Conservation (phyloP, 2,113 vertebrate genomes). For the Mus pahari region DNA sequence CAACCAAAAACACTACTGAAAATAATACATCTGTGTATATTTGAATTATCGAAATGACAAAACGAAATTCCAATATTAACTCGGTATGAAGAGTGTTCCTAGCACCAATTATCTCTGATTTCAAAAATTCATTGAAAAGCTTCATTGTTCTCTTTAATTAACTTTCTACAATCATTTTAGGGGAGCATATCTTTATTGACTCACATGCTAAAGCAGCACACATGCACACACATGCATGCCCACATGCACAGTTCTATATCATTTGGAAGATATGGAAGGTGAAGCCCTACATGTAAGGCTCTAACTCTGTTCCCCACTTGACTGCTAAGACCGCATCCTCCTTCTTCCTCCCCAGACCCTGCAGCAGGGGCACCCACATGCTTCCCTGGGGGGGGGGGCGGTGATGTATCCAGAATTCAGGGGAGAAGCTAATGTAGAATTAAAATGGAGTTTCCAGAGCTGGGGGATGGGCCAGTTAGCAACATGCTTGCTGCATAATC, state of each 20-base stretch:
- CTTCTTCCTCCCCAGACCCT: background rate
- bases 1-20: background rate
- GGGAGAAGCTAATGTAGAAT: background rate
- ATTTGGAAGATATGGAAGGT: background rate
- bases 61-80: background rate
- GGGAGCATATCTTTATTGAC: background rate
- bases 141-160: background rate
- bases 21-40: background rate
- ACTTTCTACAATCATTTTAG: background rate
- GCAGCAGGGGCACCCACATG: too few species aligned
- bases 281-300: background rate
- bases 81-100: background rate
- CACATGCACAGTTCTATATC: background rate
- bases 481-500: too few species aligned
- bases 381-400: background rate
- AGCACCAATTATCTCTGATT: background rate
- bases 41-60: slow-evolving; percentile 23
- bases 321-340: background rate
- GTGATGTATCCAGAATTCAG: background rate
- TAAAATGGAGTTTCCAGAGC: background rate
- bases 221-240: background rate
- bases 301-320: background rate
- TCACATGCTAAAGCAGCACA: background rate
- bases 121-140: background rate
- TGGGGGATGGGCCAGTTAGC: background rate